phyloP scores from a whole-genome alignment of 2,888 invertebrate species.

The Melieria omissa region DNA sequence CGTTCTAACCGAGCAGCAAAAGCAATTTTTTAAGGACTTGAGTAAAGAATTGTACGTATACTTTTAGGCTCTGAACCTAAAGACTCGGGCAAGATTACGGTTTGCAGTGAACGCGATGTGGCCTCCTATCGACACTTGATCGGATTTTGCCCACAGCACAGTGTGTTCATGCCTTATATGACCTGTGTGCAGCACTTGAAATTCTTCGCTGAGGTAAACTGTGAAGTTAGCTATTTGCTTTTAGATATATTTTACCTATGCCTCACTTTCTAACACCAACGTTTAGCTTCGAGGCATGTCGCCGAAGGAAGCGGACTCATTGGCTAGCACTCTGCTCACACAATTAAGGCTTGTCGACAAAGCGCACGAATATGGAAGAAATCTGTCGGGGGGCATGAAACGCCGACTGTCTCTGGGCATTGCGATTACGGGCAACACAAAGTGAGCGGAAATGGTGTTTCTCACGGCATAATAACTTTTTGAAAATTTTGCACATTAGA shows the following conservation, averaged over 20 bases:
- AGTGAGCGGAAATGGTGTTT: slow-evolving; percentile 62
- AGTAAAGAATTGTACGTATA: neutral
- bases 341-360: slow-evolving; percentile 75
- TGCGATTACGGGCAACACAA: slow-evolving; percentile 83
- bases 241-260: too few relatives aligned
- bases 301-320: slow-evolving; percentile 66
- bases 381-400: slow-evolving; percentile 94
- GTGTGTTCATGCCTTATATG: slow-evolving; percentile 84
- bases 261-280: neutral
- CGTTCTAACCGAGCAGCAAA: too few relatives aligned
- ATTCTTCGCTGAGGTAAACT: slow-evolving; percentile 82
- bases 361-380: slow-evolving; percentile 70
- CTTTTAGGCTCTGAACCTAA: slow-evolving; percentile 56
- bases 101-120: slow-evolving; percentile 76
- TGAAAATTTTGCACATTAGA: slow-evolving; percentile 44
- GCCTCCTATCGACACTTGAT: slow-evolving; percentile 76
- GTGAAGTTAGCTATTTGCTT: too few relatives aligned
- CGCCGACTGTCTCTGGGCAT: slow-evolving; percentile 87
- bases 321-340: slow-evolving; percentile 71
- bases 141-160: slow-evolving; percentile 92
- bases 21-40: neutral
- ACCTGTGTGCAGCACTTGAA: slow-evolving; percentile 85
- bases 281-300: slow-evolving; percentile 73
- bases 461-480: neutral
- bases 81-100: slow-evolving; percentile 63